A percentile compares a stretch with the other conserved stretches of the same genome.
These are phyloP conservation scores for Hydrozoanthus tunicans DNA, from an alignment of 64 coral and sea anemone species.

Conservation along the genomic window DNA sequence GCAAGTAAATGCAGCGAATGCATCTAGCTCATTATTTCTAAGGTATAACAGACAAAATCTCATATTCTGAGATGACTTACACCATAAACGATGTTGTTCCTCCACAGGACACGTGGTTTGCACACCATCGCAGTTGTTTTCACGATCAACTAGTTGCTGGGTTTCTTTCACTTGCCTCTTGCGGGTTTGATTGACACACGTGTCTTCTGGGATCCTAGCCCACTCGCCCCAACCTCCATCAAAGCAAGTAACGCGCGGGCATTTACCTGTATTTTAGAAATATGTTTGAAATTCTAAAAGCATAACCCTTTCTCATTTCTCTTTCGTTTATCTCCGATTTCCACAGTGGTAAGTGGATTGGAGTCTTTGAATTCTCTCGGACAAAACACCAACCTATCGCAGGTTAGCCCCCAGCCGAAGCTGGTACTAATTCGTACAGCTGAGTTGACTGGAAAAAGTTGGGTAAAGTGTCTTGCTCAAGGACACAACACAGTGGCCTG, in stretches of 20 bases:
- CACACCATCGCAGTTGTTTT: neutral
- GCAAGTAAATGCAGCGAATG: too few species aligned
- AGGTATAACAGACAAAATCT: neutral
- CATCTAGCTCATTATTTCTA: too few species aligned
- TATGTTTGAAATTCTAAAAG: neutral
- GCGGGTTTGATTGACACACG: slow-evolving; percentile 19
- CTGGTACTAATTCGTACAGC: too few species aligned
- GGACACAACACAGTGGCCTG: too few species aligned
- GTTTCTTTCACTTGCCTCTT: neutral
- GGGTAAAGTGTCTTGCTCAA: too few species aligned
- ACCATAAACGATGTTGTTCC: slow-evolving; percentile 28
- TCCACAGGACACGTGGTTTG: neutral
- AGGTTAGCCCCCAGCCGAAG: too few species aligned
- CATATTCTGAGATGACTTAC: slow-evolving; percentile 5
- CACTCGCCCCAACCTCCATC: slow-evolving; percentile 40
- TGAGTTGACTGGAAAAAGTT: too few species aligned
- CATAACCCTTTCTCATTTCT: neutral
- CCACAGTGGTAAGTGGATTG: too few species aligned
- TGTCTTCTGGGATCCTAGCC: slow-evolving; percentile 50
- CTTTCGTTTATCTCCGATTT: neutral
- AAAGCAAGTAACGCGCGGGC: neutral
- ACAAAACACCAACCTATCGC: too few species aligned
- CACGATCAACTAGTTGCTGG: neutral
- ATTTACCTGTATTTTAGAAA: slow-evolving; percentile 11
- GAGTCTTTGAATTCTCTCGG: too few species aligned